Percentiles rank a stretch among this genome's conserved stretches.
These are phyloP conservation scores for Eleutherodactylus coqui DNA, from an alignment of 2,797 vertebrate genomes.

Conservation along the genomic window DNA sequence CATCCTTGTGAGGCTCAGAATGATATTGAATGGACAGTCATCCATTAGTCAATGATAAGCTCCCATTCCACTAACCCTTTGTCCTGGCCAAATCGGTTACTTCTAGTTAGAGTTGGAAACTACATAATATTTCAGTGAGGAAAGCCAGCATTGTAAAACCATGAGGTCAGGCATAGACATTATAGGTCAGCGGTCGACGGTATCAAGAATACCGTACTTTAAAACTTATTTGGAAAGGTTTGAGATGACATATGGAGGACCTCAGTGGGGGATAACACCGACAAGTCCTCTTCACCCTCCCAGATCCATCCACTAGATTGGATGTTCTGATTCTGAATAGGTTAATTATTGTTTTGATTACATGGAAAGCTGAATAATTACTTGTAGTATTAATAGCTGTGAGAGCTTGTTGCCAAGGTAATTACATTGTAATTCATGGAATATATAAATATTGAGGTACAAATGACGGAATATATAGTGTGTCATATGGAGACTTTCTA, in stretches of 20 bases:
- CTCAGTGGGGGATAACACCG: not conserved
- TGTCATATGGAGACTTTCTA: not conserved
- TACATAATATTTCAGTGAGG: not conserved
- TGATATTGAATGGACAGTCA: not conserved
- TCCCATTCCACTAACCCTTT: too few relatives aligned
- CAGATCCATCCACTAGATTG: not conserved
- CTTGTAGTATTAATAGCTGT: constrained; percentile 6
- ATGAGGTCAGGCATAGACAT: not conserved
- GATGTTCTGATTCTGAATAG: not conserved
- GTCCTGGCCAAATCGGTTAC: too few relatives aligned
- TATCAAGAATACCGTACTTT: not conserved
- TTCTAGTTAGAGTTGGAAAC: too few relatives aligned
- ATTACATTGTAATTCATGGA: not conserved
- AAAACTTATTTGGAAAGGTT: not conserved
- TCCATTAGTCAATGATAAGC: too few relatives aligned
- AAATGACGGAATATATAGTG: not conserved
- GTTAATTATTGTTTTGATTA: not conserved
- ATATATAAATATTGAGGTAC: constrained; percentile 21
- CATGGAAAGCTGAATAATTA: not conserved
- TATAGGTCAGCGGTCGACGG: not conserved
- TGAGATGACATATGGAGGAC: not conserved
- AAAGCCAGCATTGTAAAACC: not conserved
- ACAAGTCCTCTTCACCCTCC: not conserved
- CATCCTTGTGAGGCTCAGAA: not conserved
- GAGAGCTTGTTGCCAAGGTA: constrained; percentile 22